Evolutionary conservation across 64 coral and sea anemone species (phyloP).

Genomic region (Cladopsammia gracilis): DNA sequence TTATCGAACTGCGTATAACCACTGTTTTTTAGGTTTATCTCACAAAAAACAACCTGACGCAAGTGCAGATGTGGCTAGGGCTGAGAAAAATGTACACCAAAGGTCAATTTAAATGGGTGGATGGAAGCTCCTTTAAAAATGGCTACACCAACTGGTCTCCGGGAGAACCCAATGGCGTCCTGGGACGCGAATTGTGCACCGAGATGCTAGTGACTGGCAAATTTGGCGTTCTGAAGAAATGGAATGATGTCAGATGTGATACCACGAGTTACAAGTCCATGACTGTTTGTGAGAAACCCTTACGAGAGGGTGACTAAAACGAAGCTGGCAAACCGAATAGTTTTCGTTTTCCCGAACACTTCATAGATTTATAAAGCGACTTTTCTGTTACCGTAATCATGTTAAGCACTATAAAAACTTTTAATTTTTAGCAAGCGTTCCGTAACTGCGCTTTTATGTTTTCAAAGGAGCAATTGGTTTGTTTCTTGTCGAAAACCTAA

Average conservation of each 20-base stretch:
- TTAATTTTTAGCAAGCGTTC: too few relatives aligned
- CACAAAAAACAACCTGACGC: background rate
- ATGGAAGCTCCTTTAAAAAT: background rate
- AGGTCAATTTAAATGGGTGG: slow-evolving; percentile 1
- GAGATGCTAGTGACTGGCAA: background rate
- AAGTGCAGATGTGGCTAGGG: slow-evolving; percentile 10
- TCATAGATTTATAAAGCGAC: too few relatives aligned
- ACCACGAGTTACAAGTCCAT: background rate
- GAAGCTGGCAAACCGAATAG: background rate
- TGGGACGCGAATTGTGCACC: background rate
- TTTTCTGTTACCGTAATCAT: too few relatives aligned
- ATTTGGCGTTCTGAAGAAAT: background rate
- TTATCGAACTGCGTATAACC: background rate
- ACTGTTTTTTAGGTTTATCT: background rate
- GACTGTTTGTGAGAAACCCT: slow-evolving; percentile 10
- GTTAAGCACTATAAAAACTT: too few relatives aligned
- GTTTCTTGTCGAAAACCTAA: too few relatives aligned
- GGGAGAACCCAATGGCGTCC: background rate
- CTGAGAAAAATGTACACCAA: background rate
- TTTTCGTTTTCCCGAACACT: background rate
- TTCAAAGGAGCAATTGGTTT: too few relatives aligned
- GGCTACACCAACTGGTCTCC: slow-evolving; percentile 11
- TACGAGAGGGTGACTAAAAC: background rate
- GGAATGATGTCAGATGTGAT: slow-evolving; percentile 17
- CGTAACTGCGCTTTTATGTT: too few relatives aligned